These are phyloP conservation scores for Mythimna vitellina DNA, from an alignment of 2,888 invertebrate genomes.

Conservation along the genomic window DNA sequence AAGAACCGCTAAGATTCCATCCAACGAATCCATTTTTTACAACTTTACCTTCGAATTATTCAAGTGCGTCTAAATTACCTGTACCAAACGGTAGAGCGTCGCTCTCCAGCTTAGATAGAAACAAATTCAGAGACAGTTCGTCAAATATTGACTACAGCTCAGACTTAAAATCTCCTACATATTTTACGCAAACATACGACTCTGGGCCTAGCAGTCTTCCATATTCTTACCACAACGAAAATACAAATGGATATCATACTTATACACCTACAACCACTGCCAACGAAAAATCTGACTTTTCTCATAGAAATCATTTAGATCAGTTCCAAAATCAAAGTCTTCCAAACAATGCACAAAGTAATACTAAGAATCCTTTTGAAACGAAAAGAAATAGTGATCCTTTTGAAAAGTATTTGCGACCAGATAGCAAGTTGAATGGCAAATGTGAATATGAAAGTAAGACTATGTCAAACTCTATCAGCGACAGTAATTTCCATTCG, in stretches of 20 bases:
- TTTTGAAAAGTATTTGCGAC: conserved; percentile 81
- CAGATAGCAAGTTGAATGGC: conserved; percentile 75
- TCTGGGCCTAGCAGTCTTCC: conserved; percentile 77
- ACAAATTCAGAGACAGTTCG: conserved; percentile 76
- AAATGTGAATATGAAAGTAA: conserved; percentile 71
- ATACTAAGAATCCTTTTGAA: conserved; percentile 82
- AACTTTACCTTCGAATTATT: conserved; percentile 84
- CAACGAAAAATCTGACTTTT: conserved; percentile 71
- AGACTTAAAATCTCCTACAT: conserved; percentile 79
- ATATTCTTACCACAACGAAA: conserved; percentile 71
- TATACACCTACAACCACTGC: conserved; percentile 59
- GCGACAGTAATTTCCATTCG: conserved; percentile 80
- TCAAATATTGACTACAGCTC: conserved; percentile 72
- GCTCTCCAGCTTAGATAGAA: conserved; percentile 83
- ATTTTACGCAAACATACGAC: conserved; percentile 73
- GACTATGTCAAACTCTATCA: conserved; percentile 79
- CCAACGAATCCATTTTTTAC: conserved; percentile 89
- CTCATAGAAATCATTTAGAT: conserved; percentile 70
- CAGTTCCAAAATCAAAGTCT: conserved; percentile 71
- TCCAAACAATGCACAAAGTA: conserved; percentile 68
- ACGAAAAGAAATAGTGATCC: conserved; percentile 80
- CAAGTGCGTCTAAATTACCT: conserved; percentile 86
- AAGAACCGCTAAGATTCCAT: conserved; percentile 83
- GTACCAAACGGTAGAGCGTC: conserved; percentile 82
- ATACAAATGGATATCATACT: conserved; percentile 73